Evolutionary conservation across 2,888 invertebrate genomes (phyloP), one percentile per base, ranked within the genome.

Genomic region (Mimumesa dahlbomi): DNA sequence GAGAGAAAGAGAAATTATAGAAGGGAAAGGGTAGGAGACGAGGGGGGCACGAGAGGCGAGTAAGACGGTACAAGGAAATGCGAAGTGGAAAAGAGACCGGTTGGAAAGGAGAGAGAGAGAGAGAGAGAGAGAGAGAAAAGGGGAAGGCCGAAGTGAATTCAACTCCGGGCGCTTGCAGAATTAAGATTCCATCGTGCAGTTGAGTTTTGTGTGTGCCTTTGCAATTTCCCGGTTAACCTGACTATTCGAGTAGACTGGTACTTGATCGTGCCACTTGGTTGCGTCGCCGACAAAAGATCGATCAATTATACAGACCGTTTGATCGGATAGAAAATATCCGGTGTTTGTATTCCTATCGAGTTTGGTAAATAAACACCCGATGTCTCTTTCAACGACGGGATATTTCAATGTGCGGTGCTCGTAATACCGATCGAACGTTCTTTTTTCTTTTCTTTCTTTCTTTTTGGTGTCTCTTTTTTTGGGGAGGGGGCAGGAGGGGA

Each of bases 221-320:
- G 84, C 82, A 81, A 85, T 85, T 84, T 84, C 82, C 80, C 76
- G 84, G 85, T 84, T 84, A 83, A 82, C 82, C 80, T 62, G 74
- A 63, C 65, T 67, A 54, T 56, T 63, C 68, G 16, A 36, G 36
- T 16, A 49, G 13, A 34, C 50, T n/a, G 16, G n/a, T 9, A 29
- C 19, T 16, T 43, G 58, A 45, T 49, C 34, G 22, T 16, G 22
- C 25, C 25, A 16, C 22, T 38, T 29, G 2, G 4, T 3, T n/a
- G 31, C n/a, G 6, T 5, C 6, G 40, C 36, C n/a, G 13, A 13
- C 31, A 2, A 11, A n/a, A n/a, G 40, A 3, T 11, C 22, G 40
- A 52, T 62, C 61, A 42, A 40, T 61, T 18, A 16, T 22, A 31
- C 19, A 19, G 34, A 34, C 19, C 18, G 40, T 4, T 18, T 34